Evolutionary conservation across 2,113 vertebrate genomes (phyloP), one percentile per base, ranked within the genome.

Genomic region (Mustelus asterias): DNA sequence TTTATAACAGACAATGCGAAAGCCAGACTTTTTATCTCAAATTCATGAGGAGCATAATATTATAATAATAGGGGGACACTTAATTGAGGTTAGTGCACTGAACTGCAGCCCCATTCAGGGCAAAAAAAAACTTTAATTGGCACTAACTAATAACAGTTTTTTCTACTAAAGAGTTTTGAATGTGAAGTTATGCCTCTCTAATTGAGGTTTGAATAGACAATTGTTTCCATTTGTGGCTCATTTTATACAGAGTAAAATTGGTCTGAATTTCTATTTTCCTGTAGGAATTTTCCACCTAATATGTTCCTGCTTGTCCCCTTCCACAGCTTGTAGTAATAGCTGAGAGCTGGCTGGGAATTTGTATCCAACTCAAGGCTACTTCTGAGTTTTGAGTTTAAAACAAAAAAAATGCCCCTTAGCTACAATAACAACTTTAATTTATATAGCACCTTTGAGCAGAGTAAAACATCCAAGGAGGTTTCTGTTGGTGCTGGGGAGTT

Each of bases 191-290:
- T 37, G 63, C 89, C 89, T 65, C 60, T 29, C 29, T 93, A 93
- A 93, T 65, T 93, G 60, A 65, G 63, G 89, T 93, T 93, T 67
- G n/a, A 65, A 67, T 37, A 65, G 89, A 93, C 89, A 93, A 93
- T 37, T 67, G 60, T 92, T 92, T 92, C 54, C 54, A n/a, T n/a
- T 33, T 44, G 80, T 44, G 80, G 37, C 37, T 83, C 80, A 18
- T n/a, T 93, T 93, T 20, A 3, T 20, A 93, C 58, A 1, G 89
- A 65, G 60, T 65, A 93, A 93, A n/a, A 22, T 37, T 93, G 58
- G 16, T 65, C 60, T 22, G 60, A 67, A 37, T 65, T 22, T 93
- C 60, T 37, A 92, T 22, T 65, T 67, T 18, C 60, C 89, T 22
- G 60, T 41, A 33, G 89, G 65, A 65, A 37, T 22, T 93, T 65